phyloP scores from a whole-genome alignment of 2,888 invertebrate genomes.

The Dynastes maya region DNA sequence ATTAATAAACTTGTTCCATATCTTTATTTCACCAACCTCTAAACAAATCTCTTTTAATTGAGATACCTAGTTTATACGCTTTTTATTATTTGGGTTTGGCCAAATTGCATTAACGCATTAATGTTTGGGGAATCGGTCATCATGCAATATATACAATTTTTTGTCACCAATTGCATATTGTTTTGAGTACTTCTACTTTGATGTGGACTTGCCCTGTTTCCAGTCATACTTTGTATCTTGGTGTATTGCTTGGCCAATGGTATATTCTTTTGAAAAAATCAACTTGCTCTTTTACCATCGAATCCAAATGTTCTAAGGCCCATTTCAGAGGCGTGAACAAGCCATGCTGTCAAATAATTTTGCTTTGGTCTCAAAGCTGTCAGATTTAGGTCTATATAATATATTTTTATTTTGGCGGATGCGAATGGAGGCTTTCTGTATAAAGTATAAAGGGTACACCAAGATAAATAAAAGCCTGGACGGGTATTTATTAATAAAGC shows the following conservation, averaged over 20 bases:
- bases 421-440: too few relatives aligned
- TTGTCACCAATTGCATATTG: not conserved
- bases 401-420: too few relatives aligned
- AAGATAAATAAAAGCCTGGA: too few relatives aligned
- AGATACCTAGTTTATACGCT: not conserved
- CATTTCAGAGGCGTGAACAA: constrained; percentile 5
- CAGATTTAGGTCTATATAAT: too few relatives aligned
- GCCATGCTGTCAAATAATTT: constrained; percentile 2
- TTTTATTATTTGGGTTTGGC: not conserved
- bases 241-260: constrained; percentile 7
- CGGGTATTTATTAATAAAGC: too few relatives aligned
- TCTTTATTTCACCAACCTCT: not conserved
- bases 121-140: not conserved
- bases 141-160: not conserved
- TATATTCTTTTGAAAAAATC: not conserved
- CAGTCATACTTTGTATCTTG: not conserved
- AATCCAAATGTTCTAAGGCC: constrained; percentile 1
- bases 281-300: constrained; percentile 1
- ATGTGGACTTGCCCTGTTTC: not conserved
- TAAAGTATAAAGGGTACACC: too few relatives aligned
- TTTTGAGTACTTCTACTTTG: not conserved
- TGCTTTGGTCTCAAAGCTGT: not conserved
- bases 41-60: not conserved
- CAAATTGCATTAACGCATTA: not conserved
- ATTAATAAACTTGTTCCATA: not conserved